Conservation (phyloP, 2,888 invertebrate species). For the Acronicta psi region DNA sequence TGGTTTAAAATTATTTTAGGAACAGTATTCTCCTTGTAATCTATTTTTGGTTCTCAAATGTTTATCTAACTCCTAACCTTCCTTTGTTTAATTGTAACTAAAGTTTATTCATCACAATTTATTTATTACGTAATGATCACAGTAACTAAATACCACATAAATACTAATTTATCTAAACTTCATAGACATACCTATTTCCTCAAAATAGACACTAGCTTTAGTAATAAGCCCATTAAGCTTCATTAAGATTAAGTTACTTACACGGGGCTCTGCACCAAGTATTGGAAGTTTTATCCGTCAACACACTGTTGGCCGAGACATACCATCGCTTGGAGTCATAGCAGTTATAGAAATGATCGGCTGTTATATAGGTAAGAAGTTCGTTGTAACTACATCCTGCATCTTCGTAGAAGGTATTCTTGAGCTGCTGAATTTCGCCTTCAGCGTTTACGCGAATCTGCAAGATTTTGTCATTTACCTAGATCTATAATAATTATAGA, state of each 20-base stretch:
- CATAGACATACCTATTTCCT: too few relatives aligned
- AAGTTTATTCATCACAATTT: not conserved
- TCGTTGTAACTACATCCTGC: conserved; percentile 85
- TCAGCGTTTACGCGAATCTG: conserved; percentile 85
- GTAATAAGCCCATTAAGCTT: too few relatives aligned
- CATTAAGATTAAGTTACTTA: conserved; percentile 28
- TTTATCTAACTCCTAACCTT: too few relatives aligned
- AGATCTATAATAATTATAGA: too few relatives aligned
- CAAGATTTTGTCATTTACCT: not conserved
- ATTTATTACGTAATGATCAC: too few relatives aligned
- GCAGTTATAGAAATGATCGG: conserved; percentile 64
- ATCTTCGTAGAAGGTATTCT: conserved; percentile 84
- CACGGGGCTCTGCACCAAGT: conserved; percentile 91
- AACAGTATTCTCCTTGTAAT: too few relatives aligned
- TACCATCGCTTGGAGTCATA: conserved; percentile 89
- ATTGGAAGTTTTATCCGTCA: conserved; percentile 91
- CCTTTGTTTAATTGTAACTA: not conserved
- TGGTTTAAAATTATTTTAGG: not conserved
- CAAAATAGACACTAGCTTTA: too few relatives aligned
- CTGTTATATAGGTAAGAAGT: conserved; percentile 40
- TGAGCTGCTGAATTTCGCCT: conserved; percentile 90
- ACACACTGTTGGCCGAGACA: conserved; percentile 76
- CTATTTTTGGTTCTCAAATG: too few relatives aligned
- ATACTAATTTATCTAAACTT: too few relatives aligned
- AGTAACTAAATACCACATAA: too few relatives aligned